A percentile compares a stretch with the other conserved stretches of the same genome.
Conservation (phyloP, 1,140 invertebrate species). For the Drosophila oshimai region DNA sequence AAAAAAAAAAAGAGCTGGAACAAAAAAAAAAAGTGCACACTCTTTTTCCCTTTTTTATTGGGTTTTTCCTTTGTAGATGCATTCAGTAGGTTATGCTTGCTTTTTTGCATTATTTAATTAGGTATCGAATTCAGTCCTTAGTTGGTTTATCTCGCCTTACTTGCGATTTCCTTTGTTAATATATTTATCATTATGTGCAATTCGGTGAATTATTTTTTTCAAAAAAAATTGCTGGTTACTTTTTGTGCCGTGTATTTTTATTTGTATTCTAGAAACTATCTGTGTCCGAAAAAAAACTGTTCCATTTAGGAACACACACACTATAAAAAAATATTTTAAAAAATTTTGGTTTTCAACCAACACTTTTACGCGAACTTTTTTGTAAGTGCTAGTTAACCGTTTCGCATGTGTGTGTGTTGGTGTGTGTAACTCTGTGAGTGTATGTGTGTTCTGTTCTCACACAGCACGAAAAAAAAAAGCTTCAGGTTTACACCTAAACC, state of each 20-base stretch:
- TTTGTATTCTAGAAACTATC: constrained; percentile 8
- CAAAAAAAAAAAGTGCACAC: constrained; percentile 40
- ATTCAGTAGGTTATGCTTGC: neutral
- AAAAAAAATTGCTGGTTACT: neutral
- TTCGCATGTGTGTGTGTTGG: neutral
- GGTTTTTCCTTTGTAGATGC: constrained; percentile 2
- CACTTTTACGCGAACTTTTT: constrained; percentile 7
- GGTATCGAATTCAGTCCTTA: constrained; percentile 40
- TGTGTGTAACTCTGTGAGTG: neutral
- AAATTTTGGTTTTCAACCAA: neutral
- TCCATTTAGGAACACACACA: constrained; percentile 20
- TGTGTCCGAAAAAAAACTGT: constrained; percentile 5
- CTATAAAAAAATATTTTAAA: constrained; percentile 12
- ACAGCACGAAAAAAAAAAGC: constrained; percentile 6
- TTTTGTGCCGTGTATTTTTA: constrained; percentile 21
- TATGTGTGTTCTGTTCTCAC: neutral
- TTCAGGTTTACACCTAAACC: neutral
- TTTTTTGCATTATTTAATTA: constrained; percentile 3
- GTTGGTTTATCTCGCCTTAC: constrained; percentile 26
- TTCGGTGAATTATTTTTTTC: neutral
- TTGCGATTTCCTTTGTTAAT: constrained; percentile 5
- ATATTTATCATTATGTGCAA: neutral
- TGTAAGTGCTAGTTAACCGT: neutral
- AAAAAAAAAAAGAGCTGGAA: constrained; percentile 1
- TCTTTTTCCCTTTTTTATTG: constrained; percentile 4